phyloP scores from a whole-genome alignment of 2,888 invertebrate species.

The Amblyjoppa proteus region DNA sequence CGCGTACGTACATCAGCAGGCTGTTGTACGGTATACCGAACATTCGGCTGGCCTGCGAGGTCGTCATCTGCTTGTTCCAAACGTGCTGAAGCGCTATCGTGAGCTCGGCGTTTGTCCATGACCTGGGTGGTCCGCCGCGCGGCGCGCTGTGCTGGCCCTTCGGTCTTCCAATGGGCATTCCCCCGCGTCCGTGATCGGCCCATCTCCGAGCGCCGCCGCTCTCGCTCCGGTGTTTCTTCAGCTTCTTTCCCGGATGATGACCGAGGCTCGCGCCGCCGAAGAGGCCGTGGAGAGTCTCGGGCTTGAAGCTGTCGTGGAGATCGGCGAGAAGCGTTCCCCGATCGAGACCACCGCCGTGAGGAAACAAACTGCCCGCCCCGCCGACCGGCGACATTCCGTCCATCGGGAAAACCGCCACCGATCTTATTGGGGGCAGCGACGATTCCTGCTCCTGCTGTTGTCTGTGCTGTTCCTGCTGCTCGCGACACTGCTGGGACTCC shows the following conservation, averaged over 20 bases:
- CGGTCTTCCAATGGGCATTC: slow-evolving; percentile 90
- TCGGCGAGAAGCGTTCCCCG: slow-evolving; percentile 79
- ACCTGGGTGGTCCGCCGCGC: slow-evolving; percentile 95
- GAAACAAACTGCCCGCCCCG: slow-evolving; percentile 77
- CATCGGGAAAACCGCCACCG: slow-evolving; percentile 79
- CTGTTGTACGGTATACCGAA: slow-evolving; percentile 98
- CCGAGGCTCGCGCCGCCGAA: slow-evolving; percentile 76
- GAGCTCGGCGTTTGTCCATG: slow-evolving; percentile 96
- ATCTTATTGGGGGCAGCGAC: slow-evolving; percentile 72
- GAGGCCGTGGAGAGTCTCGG: slow-evolving; percentile 81
- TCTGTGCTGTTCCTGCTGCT: slow-evolving; percentile 71
- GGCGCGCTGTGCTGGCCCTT: slow-evolving; percentile 97
- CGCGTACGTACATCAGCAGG: slow-evolving; percentile 95
- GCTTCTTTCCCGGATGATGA: slow-evolving; percentile 77
- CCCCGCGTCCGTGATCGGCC: slow-evolving; percentile 79
- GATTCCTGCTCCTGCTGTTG: slow-evolving; percentile 71
- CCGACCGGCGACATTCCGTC: slow-evolving; percentile 78
- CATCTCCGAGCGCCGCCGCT: slow-evolving; percentile 78
- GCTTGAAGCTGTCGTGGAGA: slow-evolving; percentile 82
- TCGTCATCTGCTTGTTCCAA: slow-evolving; percentile 98
- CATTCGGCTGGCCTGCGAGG: slow-evolving; percentile 95
- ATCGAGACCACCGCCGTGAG: slow-evolving; percentile 78
- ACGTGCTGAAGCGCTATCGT: slow-evolving; percentile 96
- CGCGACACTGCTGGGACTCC: slow-evolving; percentile 68
- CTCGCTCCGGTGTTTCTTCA: slow-evolving; percentile 80